Conservation (phyloP, 2,888 invertebrate genomes). For the Bellardia pandia region DNA sequence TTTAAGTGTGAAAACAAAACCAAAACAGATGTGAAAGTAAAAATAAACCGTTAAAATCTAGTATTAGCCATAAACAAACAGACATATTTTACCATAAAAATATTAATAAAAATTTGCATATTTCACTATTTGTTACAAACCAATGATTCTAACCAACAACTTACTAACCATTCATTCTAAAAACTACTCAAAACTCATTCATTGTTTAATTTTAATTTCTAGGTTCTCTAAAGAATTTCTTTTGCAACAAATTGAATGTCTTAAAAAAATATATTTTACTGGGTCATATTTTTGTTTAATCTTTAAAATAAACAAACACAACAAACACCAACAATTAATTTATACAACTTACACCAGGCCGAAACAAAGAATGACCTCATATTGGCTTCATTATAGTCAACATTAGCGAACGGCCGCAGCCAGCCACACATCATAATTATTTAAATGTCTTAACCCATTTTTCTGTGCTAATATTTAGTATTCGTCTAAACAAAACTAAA, state of each 20-base stretch:
- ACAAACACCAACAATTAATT: constrained; percentile 16
- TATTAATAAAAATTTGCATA: constrained; percentile 31
- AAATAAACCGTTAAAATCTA: constrained; percentile 33
- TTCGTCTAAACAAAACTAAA: constrained; percentile 22
- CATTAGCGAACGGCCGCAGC: neutral
- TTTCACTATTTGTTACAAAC: neutral
- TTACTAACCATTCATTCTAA: constrained; percentile 21
- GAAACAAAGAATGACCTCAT: constrained; percentile 44
- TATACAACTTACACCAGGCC: constrained; percentile 12
- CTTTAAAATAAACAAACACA: neutral
- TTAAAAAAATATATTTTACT: constrained; percentile 42
- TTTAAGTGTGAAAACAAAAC: neutral
- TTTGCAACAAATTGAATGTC: constrained; percentile 13
- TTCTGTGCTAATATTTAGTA: neutral
- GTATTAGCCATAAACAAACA: neutral
- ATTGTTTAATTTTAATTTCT: constrained; percentile 51
- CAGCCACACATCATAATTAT: neutral
- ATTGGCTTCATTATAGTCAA: constrained; percentile 29
- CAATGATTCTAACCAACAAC: neutral
- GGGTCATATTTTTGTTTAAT: constrained; percentile 37
- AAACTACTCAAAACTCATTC: constrained; percentile 42
- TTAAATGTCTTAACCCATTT: constrained; percentile 6
- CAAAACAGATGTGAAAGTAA: constrained; percentile 47
- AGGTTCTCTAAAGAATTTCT: constrained; percentile 9
- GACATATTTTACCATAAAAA: neutral